phyloP scores from a whole-genome alignment of 2,797 vertebrate genomes.

The Gymnoscopelus braueri region DNA sequence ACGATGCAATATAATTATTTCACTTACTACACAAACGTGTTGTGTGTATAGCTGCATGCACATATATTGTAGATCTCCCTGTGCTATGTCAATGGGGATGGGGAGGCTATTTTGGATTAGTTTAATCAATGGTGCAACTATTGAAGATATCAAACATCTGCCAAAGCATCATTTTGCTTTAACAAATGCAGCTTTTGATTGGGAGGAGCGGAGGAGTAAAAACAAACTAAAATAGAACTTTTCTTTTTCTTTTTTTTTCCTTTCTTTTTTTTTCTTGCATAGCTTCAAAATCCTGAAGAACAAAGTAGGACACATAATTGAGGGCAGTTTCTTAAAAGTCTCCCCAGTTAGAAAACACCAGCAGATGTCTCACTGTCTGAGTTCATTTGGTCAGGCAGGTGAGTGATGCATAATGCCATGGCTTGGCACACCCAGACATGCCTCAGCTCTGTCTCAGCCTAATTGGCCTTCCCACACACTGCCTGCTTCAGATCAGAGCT shows the following conservation, averaged over 20 bases:
- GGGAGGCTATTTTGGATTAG: too few species aligned
- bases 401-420: conserved; percentile 87
- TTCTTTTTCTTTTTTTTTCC: conserved; percentile 12
- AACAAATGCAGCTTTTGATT: too few species aligned
- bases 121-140: too few species aligned
- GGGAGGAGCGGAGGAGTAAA: neutral
- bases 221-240: conserved; percentile 22
- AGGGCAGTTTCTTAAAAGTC: conserved; percentile 48
- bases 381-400: conserved; percentile 88
- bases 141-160: too few species aligned
- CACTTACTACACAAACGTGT: too few species aligned
- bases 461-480: conserved; percentile 87
- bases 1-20: too few species aligned
- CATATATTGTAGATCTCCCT: too few species aligned
- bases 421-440: conserved; percentile 81
- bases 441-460: conserved; percentile 82
- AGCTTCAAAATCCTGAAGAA: conserved; percentile 33
- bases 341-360: conserved; percentile 79
- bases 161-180: too few species aligned
- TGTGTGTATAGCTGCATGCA: too few species aligned
- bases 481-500: conserved; percentile 88
- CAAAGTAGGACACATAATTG: conserved; percentile 36
- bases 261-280: conserved; percentile 21
- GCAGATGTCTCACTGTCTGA: conserved; percentile 84
- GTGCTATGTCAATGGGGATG: too few species aligned